Conservation (phyloP, 2,797 vertebrate species). For the Acanthiza pusilla region DNA sequence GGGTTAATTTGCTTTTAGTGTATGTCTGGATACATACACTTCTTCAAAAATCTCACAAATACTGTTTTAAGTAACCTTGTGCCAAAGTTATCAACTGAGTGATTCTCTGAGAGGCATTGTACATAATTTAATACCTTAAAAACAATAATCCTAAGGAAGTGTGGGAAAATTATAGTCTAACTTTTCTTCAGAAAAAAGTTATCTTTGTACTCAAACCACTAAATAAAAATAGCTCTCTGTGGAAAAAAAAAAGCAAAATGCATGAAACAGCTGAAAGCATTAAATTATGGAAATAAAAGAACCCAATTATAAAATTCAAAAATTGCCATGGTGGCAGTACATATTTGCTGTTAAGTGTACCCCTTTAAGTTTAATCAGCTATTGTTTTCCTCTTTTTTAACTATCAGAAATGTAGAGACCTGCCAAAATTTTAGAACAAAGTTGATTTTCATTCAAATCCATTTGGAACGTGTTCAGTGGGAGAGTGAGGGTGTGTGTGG, state of each 20-base stretch:
- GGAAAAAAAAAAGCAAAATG: conserved; percentile 26
- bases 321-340: background rate
- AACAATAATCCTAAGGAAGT: background rate
- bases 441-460: conserved; percentile 5
- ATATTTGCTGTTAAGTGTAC: background rate
- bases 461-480: background rate
- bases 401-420: background rate
- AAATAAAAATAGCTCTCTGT: conserved; percentile 68
- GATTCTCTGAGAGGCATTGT: conserved; percentile 23
- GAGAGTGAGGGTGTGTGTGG: background rate
- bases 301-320: background rate
- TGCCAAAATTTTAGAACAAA: background rate
- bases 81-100: background rate
- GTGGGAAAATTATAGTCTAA: conserved; percentile 17
- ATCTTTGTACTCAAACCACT: conserved; percentile 56
- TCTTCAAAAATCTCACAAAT: background rate
- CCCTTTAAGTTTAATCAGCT: background rate
- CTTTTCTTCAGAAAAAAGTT: conserved; percentile 9
- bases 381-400: background rate
- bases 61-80: background rate
- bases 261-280: background rate
- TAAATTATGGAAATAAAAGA: background rate
- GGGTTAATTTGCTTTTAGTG: background rate
- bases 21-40: background rate
- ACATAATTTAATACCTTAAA: background rate